Conservation (phyloP, 1,140 invertebrate genomes). For the Dolichoris vasculosae region DNA sequence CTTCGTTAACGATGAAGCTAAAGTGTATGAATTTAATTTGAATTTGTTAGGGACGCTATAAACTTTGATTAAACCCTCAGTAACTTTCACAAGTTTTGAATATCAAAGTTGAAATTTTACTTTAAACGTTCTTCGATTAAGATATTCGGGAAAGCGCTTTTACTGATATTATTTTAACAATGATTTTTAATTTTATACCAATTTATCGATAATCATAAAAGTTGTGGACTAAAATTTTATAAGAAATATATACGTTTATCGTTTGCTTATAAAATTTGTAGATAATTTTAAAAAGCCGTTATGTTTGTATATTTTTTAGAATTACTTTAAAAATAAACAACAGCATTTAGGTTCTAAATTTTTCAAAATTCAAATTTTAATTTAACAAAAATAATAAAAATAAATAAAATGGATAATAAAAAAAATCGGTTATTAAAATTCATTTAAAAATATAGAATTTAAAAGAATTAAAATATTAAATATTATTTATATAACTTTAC, state of each 20-base stretch:
- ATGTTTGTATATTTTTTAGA: no score
- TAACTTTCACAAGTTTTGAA: conserved; percentile 33
- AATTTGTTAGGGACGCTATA: conserved; percentile 31
- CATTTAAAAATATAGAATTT: no score
- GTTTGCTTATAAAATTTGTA: not conserved
- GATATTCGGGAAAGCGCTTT: not conserved
- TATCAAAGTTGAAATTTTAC: conserved; percentile 43
- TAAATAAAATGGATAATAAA: no score
- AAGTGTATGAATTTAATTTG: conserved; percentile 42
- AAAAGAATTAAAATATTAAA: no score
- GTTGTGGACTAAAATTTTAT: not conserved
- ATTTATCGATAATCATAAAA: not conserved
- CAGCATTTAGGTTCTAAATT: no score
- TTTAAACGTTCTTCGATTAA: conserved; percentile 33
- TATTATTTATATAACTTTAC: no score
- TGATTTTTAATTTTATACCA: conserved; percentile 30
- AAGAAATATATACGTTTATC: not conserved
- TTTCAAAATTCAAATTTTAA: no score
- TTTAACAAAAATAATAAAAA: no score
- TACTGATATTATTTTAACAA: conserved; percentile 30
- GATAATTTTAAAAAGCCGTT: not conserved
- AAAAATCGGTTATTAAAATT: no score
- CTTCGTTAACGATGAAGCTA: conserved; percentile 3
- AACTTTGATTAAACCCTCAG: conserved; percentile 36
- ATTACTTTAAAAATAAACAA: no score